These are phyloP conservation scores for Drosophila rellima DNA, from an alignment of 2,888 invertebrate species.

Conservation along the genomic window DNA sequence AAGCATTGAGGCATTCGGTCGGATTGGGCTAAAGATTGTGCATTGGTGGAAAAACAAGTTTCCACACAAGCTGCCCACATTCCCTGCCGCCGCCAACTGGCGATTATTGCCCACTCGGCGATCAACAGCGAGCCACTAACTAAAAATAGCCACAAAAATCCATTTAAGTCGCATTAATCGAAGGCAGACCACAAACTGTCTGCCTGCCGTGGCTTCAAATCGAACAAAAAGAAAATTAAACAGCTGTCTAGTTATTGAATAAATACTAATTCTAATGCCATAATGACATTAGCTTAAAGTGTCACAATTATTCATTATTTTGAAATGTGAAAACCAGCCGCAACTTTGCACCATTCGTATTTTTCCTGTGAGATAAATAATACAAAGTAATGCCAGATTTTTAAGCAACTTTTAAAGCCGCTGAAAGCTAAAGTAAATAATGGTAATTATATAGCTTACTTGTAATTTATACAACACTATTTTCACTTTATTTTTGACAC, in stretches of 20 bases:
- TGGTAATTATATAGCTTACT: not conserved
- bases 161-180: conserved; percentile 60
- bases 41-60: conserved; percentile 57
- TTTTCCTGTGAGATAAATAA: not conserved
- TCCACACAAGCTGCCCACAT: conserved; percentile 39
- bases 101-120: conserved; percentile 51
- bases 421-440: not conserved
- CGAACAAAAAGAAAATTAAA: conserved; percentile 23
- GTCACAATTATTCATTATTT: conserved; percentile 32
- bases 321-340: conserved; percentile 6
- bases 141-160: conserved; percentile 59
- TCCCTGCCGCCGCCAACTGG: conserved; percentile 11
- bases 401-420: not conserved
- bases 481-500: not conserved
- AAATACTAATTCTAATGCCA: conserved; percentile 53
- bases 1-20: not conserved
- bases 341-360: not conserved
- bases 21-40: conserved; percentile 20
- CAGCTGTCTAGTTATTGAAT: conserved; percentile 57
- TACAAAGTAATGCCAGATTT: not conserved
- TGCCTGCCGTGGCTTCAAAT: conserved; percentile 19
- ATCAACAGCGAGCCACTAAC: conserved; percentile 43
- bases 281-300: conserved; percentile 50
- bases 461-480: not conserved
- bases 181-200: conserved; percentile 56